A percentile compares a stretch with the other conserved stretches of the same genome.
These are phyloP conservation scores for Philereme vetulata DNA, from an alignment of 2,888 invertebrate species.

Conservation along the genomic window DNA sequence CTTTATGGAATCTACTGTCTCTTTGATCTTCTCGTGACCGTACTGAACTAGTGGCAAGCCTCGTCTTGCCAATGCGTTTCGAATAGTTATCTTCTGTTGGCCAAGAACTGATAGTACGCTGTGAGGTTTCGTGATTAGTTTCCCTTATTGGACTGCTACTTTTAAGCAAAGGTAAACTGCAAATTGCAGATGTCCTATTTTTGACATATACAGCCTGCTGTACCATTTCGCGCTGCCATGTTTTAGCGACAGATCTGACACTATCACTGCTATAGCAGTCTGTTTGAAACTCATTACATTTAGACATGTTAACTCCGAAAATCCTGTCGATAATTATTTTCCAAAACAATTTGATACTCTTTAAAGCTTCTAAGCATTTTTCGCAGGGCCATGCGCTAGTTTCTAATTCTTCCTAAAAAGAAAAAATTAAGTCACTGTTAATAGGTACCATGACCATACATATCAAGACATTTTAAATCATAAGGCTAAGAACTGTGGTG, in stretches of 20 bases:
- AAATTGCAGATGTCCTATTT: conserved; percentile 47
- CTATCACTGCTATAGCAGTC: conserved; percentile 43
- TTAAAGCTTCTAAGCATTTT: conserved; percentile 69
- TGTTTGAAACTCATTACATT: conserved; percentile 41
- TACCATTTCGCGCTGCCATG: conserved; percentile 66
- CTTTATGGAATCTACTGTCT: conserved; percentile 1
- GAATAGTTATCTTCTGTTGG: conserved; percentile 12
- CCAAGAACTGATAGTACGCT: conserved; percentile 12
- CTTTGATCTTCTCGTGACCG: conserved; percentile 12
- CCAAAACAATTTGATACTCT: conserved; percentile 76
- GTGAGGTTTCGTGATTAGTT: conserved; percentile 3
- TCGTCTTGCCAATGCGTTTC: conserved; percentile 3
- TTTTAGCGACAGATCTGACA: conserved; percentile 56
- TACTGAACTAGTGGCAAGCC: conserved; percentile 1
- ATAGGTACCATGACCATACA: neutral
- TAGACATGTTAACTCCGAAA: conserved; percentile 57
- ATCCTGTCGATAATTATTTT: conserved; percentile 69
- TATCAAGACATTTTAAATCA: neutral
- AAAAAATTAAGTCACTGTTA: neutral
- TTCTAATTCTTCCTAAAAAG: conserved; percentile 70
- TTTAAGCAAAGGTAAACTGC: conserved; percentile 23
- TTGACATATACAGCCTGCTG: conserved; percentile 61
- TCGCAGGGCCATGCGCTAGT: conserved; percentile 76
- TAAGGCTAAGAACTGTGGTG: no score
- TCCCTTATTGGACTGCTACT: conserved; percentile 15